These are phyloP conservation scores for Zeuzera pyrina DNA, from an alignment of 2,888 invertebrate species.

Conservation along the genomic window DNA sequence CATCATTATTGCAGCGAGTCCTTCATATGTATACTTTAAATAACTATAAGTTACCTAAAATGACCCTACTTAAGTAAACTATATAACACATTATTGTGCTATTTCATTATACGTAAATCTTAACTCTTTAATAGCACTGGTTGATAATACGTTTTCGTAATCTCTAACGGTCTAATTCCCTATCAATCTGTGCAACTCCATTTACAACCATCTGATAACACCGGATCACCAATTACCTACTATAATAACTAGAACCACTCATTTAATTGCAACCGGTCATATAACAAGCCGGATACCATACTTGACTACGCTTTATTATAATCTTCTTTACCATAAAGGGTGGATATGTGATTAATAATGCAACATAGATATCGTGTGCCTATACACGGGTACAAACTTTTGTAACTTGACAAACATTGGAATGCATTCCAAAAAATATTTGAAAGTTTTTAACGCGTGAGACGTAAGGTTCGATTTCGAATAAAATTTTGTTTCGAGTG, in stretches of 20 bases:
- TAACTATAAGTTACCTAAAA: no score
- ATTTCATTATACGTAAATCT: no score
- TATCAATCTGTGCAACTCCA: conserved; percentile 9
- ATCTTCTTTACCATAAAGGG: conserved; percentile 36
- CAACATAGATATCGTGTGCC: conserved; percentile 12
- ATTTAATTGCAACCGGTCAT: conserved; percentile 21
- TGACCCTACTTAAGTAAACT: no score
- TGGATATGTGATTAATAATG: conserved; percentile 20
- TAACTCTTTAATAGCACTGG: no score
- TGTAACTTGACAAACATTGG: no score
- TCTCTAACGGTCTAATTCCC: no score
- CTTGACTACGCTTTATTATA: conserved; percentile 23
- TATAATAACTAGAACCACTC: conserved; percentile 22
- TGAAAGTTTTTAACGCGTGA: conserved; percentile 12
- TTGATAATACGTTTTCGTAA: no score
- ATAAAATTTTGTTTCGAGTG: neutral
- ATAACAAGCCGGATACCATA: conserved; percentile 20
- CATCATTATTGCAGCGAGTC: no score
- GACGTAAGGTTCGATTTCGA: conserved; percentile 1
- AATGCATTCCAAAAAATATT: no score
- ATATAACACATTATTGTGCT: no score
- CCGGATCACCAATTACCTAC: conserved; percentile 20
- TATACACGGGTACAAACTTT: conserved; percentile 4
- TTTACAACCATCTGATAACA: conserved; percentile 19
- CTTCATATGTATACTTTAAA: no score